Evolutionary conservation across 2,797 vertebrate species (phyloP).

Genomic region (Alfaro cultratus): DNA sequence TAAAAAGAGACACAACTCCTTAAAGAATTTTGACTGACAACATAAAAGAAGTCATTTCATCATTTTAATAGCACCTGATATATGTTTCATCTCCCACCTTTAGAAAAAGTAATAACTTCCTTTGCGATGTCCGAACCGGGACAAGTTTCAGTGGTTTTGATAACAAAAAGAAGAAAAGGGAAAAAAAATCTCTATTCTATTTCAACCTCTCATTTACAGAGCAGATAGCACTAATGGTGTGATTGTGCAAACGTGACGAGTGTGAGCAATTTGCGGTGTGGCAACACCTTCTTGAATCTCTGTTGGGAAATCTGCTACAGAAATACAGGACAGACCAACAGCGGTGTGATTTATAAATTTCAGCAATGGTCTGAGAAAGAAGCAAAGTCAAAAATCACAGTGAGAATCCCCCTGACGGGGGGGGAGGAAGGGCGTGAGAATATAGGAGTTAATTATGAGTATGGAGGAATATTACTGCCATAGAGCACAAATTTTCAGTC

Average conservation of each 20-base stretch:
- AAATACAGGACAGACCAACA: neutral
- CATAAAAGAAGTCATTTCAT: neutral
- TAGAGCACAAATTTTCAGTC: neutral
- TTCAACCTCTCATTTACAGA: neutral
- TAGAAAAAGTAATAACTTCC: neutral
- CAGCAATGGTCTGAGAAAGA: neutral
- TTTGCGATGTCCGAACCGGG: neutral
- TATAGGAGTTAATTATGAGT: neutral
- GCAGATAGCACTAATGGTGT: neutral
- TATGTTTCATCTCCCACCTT: neutral
- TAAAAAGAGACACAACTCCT: neutral
- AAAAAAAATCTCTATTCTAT: neutral
- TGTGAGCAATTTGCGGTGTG: neutral
- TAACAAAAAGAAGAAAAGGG: neutral
- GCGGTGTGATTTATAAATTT: neutral
- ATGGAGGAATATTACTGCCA: no score
- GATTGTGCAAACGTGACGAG: neutral
- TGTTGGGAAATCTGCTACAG: neutral
- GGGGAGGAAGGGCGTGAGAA: neutral
- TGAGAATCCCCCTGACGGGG: neutral
- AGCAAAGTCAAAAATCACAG: neutral
- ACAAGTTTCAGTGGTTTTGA: neutral
- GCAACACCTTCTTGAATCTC: neutral
- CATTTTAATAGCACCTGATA: constrained; percentile 3
- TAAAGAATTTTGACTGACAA: neutral